phyloP scores from a whole-genome alignment of 2,113 vertebrate species.

The Percina caprodes region DNA sequence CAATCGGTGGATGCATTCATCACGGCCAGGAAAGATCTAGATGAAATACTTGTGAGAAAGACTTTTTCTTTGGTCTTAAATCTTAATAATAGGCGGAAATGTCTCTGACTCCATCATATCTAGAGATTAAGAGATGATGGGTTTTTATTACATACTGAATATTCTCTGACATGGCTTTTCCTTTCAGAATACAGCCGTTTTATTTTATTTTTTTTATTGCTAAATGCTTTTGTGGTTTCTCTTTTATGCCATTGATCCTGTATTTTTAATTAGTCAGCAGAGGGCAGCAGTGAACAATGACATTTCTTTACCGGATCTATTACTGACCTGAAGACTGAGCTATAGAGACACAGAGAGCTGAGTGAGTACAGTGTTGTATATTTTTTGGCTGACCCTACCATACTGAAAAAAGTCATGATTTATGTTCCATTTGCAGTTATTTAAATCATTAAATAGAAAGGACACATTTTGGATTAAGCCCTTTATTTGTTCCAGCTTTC shows the following conservation, averaged over 20 bases:
- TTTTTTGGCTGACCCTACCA: not conserved
- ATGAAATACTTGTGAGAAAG: conserved; percentile 79
- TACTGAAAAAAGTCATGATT: not conserved
- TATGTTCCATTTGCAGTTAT: not conserved
- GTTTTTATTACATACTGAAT: conserved; percentile 57
- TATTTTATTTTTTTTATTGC: not conserved
- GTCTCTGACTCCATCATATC: conserved; percentile 43
- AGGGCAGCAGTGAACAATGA: conserved; percentile 91
- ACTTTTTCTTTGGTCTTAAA: conserved; percentile 61
- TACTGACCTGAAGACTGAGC: conserved; percentile 76
- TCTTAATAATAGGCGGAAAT: conserved; percentile 64
- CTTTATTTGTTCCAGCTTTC: not conserved
- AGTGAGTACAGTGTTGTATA: conserved; percentile 77
- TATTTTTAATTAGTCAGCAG: conserved; percentile 85
- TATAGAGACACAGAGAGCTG: conserved; percentile 82
- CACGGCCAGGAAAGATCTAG: conserved; percentile 82
- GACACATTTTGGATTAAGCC: not conserved
- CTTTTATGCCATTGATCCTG: not conserved
- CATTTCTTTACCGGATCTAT: conserved; percentile 58
- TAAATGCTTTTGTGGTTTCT: conserved; percentile 2
- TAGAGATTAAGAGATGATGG: conserved; percentile 47
- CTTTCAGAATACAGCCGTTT: conserved; percentile 18
- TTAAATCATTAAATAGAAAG: not conserved
- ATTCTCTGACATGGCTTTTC: conserved; percentile 51
- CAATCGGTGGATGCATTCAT: conserved; percentile 79